A percentile compares a stretch with the other conserved stretches of the same genome.
Conservation (phyloP, 2,888 invertebrate species). For the Platerodrilus igneus region DNA sequence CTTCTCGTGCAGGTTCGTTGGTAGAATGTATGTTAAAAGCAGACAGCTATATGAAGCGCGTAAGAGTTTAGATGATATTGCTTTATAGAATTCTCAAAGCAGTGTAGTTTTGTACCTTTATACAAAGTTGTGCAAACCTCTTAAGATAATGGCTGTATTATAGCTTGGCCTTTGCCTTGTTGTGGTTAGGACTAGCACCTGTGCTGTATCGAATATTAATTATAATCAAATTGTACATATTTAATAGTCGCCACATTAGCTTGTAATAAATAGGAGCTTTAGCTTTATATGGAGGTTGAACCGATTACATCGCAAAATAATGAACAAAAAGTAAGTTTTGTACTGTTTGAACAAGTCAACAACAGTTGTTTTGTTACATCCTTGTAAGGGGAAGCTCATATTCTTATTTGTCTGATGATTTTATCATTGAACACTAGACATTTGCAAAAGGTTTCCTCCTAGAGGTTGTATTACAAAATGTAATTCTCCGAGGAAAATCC, state of each 20-base stretch:
- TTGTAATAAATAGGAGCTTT: too few species aligned
- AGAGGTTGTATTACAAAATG: too few species aligned
- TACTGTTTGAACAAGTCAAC: too few species aligned
- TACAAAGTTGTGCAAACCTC: conserved; percentile 37
- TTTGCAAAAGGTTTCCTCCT: too few species aligned
- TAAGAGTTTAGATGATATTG: conserved; percentile 2
- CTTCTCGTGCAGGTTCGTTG: conserved; percentile 13
- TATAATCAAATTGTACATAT: conserved; percentile 34
- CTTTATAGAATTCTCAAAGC: conserved; percentile 15
- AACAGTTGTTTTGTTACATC: too few species aligned
- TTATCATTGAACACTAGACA: too few species aligned
- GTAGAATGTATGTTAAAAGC: conserved; percentile 12
- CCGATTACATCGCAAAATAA: too few species aligned
- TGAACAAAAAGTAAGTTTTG: too few species aligned
- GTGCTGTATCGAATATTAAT: conserved; percentile 34
- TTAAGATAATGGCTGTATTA: conserved; percentile 43
- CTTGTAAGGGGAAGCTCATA: too few species aligned
- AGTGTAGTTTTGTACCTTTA: conserved; percentile 27
- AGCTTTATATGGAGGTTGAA: too few species aligned
- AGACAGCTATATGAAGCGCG: conserved; percentile 14
- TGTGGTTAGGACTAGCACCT: conserved; percentile 36
- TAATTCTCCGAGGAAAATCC: too few species aligned
- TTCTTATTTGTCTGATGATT: too few species aligned
- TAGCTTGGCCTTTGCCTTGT: conserved; percentile 35
- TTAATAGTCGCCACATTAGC: conserved; percentile 20